Evolutionary conservation across 2,113 vertebrate genomes (phyloP), one percentile per base, ranked within the genome.

Genomic region (Bombycilla garrulus): DNA sequence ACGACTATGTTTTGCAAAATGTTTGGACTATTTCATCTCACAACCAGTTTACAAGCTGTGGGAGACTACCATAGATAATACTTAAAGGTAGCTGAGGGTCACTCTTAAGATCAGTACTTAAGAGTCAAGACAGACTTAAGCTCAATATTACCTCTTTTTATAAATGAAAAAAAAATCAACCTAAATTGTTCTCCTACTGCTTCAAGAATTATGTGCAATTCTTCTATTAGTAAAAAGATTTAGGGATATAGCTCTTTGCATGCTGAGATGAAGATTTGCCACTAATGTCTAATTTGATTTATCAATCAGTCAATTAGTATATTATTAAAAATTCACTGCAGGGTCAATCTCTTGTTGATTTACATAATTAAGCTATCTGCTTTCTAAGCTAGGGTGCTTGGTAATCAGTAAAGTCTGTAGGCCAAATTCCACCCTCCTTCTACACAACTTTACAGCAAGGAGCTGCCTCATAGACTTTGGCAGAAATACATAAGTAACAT

Each of bases 311-410:
- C 85, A 97, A 96, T 97, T 97, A 97, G 81, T 87, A 36, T 76
- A 95, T 90, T 97, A 98, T 96, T 98, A 97, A 97, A 98, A 98
- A 95, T 89, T 96, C 88, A 95, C 5, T 60, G 60, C 78, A 92
- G 93, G 79, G 91, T 97, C 93, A 97, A 64, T 96, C 61, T 97
- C 86, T 79, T 95, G 91, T 96, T 96, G 92, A 95, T 97, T 97
- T 95, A 61, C 78, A 83, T 96, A 97, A 97, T 96, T 96, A 97
- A 95, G 57, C 96, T 97, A 96, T 65, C 60, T 87, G 70, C 50
- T 90, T 90, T 92, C 45, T 65, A 72, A 94, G 72, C 82, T 86
- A 84, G 79, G 74, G 20, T 79, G 31, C 61, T 92, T 76, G 76
- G 21, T 88, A 87, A 89, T 92, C 74, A 88, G 61, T 92, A 81